phyloP scores from a whole-genome alignment of 2,113 vertebrate genomes.

The Leucoraja erinaceus region DNA sequence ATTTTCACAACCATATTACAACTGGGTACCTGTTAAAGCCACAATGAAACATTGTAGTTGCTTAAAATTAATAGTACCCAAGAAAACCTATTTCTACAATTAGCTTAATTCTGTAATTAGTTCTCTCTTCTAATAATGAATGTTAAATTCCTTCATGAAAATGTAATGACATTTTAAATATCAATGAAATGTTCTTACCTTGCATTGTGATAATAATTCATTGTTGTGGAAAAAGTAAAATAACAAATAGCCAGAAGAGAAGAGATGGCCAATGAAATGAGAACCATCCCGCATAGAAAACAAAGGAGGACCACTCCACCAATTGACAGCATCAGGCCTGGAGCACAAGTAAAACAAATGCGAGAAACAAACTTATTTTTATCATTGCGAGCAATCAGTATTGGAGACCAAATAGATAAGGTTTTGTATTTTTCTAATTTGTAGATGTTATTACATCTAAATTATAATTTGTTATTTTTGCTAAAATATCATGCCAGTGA shows the following conservation, averaged over 20 bases:
- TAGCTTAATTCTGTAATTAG: background rate
- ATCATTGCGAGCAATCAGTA: background rate
- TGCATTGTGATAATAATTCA: slow-evolving; percentile 15
- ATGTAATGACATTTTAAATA: background rate
- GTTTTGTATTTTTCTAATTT: background rate
- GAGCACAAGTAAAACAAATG: background rate
- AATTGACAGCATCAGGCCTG: slow-evolving; percentile 7
- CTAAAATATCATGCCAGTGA: background rate
- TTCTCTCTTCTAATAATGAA: background rate
- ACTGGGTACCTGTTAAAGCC: background rate
- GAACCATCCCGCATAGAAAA: slow-evolving; percentile 10
- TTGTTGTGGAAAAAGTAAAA: background rate
- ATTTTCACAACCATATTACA: background rate
- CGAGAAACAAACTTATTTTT: background rate
- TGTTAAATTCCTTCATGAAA: background rate
- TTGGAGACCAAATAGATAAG: background rate
- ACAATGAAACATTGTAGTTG: background rate
- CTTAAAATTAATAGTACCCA: background rate
- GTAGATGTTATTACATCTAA: background rate
- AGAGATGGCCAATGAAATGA: slow-evolving; percentile 16
- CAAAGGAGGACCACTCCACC: slow-evolving; percentile 1
- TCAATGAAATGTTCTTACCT: background rate
- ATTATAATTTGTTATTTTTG: background rate
- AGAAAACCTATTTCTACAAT: background rate
- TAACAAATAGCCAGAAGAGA: slow-evolving; percentile 12